Evolutionary conservation across 1,140 invertebrate species (phyloP), one percentile per base, ranked within the genome.

Genomic region (Drosophila biarmipes): DNA sequence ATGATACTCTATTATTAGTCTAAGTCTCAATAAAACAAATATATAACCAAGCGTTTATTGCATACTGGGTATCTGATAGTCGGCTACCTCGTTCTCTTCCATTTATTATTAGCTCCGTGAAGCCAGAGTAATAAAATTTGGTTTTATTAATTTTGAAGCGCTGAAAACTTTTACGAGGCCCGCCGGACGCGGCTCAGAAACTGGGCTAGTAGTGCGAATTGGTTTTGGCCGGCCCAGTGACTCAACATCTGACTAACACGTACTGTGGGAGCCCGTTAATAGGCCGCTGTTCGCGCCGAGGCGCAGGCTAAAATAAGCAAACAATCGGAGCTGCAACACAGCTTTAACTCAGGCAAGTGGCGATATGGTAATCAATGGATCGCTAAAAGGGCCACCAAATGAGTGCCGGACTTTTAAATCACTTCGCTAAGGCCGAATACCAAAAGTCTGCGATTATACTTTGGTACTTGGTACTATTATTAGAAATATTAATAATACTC

Each of bases 101-200:
- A 10, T 15, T 51, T 31, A 12, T 34, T 31, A 38, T 76, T 45
- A 42, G 31, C n/a, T 34, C 40, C 48, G 57, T 74, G 58, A 29
- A 29, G 24, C 38, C 43, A 14, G 4, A 43, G 59, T 37, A 51
- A 75, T 86, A 87, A 87, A 86, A 78, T 57, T 79, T 78, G 58
- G 64, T 66, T 89, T 86, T 86, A 87, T 89, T 87, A 89, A 87
- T 87, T 87, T 71, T 82, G 58, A 79, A 89, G 72, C 82, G 82
- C 75, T 87, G 78, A 81, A 82, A 89, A 79, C 61, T 79, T 87
- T 86, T 89, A 87, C 71, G 82, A 87, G 74, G 54, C 57, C 77
- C 48, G 71, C 35, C 42, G 52, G 38, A 29, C 40, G 45, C 52
- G 53, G 49, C 42, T 69, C 35, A 24, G 42, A 87, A 87, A 89